Conservation (phyloP, 2,888 invertebrate genomes). For the Lasius fuliginosus region DNA sequence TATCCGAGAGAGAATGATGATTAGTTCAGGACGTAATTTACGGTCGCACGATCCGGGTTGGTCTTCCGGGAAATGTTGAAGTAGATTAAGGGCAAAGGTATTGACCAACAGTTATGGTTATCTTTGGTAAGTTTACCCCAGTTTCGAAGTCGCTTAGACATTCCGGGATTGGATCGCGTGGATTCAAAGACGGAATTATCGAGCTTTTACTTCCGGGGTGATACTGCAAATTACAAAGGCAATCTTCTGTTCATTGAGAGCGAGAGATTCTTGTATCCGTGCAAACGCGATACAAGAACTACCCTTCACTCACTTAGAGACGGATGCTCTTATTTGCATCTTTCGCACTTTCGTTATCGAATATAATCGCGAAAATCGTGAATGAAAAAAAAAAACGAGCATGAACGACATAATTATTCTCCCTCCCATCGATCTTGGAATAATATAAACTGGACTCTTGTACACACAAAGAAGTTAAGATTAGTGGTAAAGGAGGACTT, state of each 20-base stretch:
- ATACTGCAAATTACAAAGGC: conserved; percentile 17
- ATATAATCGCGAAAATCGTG: neutral
- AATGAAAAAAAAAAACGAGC: neutral
- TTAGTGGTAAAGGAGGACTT: neutral
- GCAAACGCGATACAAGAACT: neutral
- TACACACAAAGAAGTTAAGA: neutral
- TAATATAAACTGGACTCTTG: neutral
- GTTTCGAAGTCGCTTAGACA: conserved; percentile 31
- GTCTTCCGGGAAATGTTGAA: conserved; percentile 48
- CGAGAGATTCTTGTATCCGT: neutral
- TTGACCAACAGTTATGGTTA: conserved; percentile 43
- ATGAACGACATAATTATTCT: conserved; percentile 17
- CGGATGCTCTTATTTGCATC: neutral
- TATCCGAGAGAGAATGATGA: conserved; percentile 31
- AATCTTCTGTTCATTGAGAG: conserved; percentile 3
- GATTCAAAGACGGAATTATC: conserved; percentile 28
- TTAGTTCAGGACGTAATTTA: conserved; percentile 54
- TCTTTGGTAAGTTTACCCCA: conserved; percentile 44
- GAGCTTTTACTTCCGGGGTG: neutral
- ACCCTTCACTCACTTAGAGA: neutral
- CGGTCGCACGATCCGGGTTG: conserved; percentile 14
- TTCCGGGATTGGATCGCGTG: conserved; percentile 18
- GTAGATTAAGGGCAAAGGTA: conserved; percentile 34
- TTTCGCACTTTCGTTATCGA: neutral
- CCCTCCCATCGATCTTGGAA: neutral